Evolutionary conservation across 2,888 invertebrate genomes (phyloP).

Genomic region (Hypolimnas misippus): DNA sequence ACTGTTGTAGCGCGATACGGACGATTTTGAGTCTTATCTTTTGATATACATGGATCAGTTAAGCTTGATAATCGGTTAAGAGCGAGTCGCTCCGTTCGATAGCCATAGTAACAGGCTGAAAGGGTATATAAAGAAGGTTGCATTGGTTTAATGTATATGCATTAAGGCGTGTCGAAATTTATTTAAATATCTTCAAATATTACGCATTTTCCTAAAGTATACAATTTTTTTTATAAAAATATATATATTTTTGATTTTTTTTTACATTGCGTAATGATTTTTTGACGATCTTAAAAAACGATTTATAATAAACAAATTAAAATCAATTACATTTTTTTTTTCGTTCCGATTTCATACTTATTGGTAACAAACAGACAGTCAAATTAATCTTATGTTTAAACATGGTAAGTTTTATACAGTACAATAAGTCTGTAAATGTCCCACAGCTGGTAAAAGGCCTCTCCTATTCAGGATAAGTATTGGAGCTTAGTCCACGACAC

Average conservation of each 20-base stretch:
- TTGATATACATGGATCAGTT: neutral
- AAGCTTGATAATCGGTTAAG: slow-evolving; percentile 7
- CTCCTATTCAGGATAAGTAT: neutral
- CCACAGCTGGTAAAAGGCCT: too few species aligned
- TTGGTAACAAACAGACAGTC: too few species aligned
- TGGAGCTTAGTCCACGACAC: neutral
- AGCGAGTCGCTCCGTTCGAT: slow-evolving; percentile 43
- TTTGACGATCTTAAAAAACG: too few species aligned
- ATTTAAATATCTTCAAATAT: slow-evolving; percentile 35
- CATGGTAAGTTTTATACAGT: too few species aligned
- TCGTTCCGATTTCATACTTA: too few species aligned
- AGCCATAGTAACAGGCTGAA: slow-evolving; percentile 46
- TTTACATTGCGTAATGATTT: too few species aligned
- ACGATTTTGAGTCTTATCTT: slow-evolving; percentile 31
- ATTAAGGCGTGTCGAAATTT: slow-evolving; percentile 33
- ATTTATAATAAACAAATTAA: too few species aligned
- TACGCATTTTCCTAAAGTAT: too few species aligned
- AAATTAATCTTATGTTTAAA: too few species aligned
- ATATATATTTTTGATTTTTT: too few species aligned
- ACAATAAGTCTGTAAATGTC: too few species aligned
- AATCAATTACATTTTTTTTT: too few species aligned
- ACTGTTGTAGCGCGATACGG: neutral
- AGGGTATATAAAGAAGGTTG: slow-evolving; percentile 33
- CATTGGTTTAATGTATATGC: slow-evolving; percentile 28
- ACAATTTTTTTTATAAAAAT: neutral